Base-by-base conservation (phyloP, 2,113 vertebrate genomes). In the Mesitornis unicolor region DNA sequence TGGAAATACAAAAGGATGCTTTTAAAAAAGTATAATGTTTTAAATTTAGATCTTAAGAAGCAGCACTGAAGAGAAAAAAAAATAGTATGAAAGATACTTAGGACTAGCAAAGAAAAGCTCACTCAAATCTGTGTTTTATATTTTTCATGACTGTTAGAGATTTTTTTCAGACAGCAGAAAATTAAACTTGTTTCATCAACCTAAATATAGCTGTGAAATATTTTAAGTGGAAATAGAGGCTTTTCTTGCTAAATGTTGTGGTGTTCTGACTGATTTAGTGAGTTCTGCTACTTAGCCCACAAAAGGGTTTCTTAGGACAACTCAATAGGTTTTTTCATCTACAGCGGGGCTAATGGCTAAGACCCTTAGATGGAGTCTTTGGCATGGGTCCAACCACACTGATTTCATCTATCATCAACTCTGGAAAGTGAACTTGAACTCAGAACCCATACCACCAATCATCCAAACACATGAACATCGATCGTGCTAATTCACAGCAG, bases 331-430 rank as follows among this genome's bases (percentile, higher is more conserved):
- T 82, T 85, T 43, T 64, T 65, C 6, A 0, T 19, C 16, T 38
- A 47, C n/a, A 82, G 69, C 29, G 2, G 2, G 43, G 45, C 88
- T 92, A 89, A 93, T 19, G 60, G 71, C 71, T 80, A 86, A 92
- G 88, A 90, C 95, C 80, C 93, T 87, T 48, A 93, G 88, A 96
- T 87, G 80, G 69, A 84, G 57, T 65, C 53, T 61, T 84, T 96
- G 94, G 90, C 86, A 81, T 12, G 21, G n/a, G 28, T 84, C 77
- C 93, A 95, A 9, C 50, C 40, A 75, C 43, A 60, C 64, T 81
- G 69, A 93, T 76, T 93, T 90, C 76, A 84, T 90, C 86, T 84
- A 76, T 33, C 9, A 0, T 77, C 85, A 94, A 3, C 73, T 90
- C 79, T 59, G 71, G 60, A 90, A 91, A 95, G 84, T 7, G 59